Evolutionary conservation across 2,797 vertebrate genomes (phyloP).

Genomic region (Eutrigla gurnardus): DNA sequence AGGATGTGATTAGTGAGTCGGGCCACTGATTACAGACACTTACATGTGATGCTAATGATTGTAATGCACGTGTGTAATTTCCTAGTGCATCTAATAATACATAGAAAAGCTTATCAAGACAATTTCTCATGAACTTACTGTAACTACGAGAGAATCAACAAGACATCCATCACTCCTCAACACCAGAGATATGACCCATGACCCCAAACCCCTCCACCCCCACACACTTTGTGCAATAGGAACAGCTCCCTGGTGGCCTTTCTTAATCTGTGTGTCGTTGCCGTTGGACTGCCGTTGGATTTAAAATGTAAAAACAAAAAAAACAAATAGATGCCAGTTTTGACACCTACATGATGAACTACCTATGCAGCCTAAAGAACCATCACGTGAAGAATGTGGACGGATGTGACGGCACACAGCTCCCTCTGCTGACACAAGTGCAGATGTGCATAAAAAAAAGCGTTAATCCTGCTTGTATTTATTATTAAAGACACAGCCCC

Average conservation of each 20-base stretch:
- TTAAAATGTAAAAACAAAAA: slow-evolving; percentile 5
- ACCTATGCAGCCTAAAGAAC: slow-evolving; percentile 40
- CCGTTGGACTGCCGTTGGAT: slow-evolving; percentile 1
- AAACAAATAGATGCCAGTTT: slow-evolving; percentile 19
- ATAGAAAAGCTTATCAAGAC: neutral
- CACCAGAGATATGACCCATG: slow-evolving; percentile 2
- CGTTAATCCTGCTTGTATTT: slow-evolving; percentile 58
- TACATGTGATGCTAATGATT: neutral
- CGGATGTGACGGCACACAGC: slow-evolving; percentile 14
- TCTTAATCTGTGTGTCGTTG: neutral
- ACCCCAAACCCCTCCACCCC: neutral
- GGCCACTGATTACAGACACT: neutral
- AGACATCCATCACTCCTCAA: slow-evolving; percentile 47
- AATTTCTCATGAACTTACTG: neutral
- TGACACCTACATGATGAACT: slow-evolving; percentile 50
- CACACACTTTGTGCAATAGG: slow-evolving; percentile 39
- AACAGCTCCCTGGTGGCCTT: slow-evolving; percentile 4
- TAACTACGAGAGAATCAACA: neutral
- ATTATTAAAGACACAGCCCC: slow-evolving; percentile 53
- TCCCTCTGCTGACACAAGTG: slow-evolving; percentile 59
- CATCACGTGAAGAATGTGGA: slow-evolving; percentile 34
- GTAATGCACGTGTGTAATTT: neutral
- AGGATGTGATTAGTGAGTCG: neutral
- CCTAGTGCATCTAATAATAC: neutral
- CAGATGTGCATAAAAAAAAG: slow-evolving; percentile 27